Evolutionary conservation across 2,113 vertebrate species (phyloP).

Genomic region (Hemibagrus wyckioides): DNA sequence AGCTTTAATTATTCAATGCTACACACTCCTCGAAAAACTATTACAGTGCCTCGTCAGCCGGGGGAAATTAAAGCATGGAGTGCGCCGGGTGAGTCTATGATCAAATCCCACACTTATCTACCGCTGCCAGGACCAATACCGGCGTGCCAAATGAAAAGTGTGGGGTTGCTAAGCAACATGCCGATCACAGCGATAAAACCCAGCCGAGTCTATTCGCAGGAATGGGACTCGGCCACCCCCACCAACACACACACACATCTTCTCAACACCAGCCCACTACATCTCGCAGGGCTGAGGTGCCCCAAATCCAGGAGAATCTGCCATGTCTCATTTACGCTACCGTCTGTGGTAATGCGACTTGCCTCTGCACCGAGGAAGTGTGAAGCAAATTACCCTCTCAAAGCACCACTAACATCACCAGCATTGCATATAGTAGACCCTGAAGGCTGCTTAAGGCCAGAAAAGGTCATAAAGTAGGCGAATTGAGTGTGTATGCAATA

Average conservation of each 20-base stretch:
- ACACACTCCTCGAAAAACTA: constrained; percentile 46
- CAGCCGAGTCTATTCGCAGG: constrained; percentile 45
- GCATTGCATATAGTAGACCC: not conserved
- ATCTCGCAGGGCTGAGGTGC: not conserved
- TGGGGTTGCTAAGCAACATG: constrained; percentile 58
- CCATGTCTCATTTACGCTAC: constrained; percentile 15
- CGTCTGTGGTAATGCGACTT: constrained; percentile 5
- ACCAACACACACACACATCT: constrained; percentile 28
- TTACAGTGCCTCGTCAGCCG: constrained; percentile 39
- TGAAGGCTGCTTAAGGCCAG: not conserved
- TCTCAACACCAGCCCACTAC: constrained; percentile 7
- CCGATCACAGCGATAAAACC: constrained; percentile 53
- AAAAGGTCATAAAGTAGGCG: not conserved
- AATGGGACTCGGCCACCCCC: constrained; percentile 25
- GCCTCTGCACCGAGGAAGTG: not conserved
- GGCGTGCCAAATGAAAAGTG: constrained; percentile 54
- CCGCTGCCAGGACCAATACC: constrained; percentile 50
- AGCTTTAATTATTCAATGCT: constrained; percentile 46
- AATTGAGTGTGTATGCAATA: not conserved
- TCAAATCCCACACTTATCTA: constrained; percentile 56
- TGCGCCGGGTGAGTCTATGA: constrained; percentile 47
- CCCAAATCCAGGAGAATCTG: constrained; percentile 14
- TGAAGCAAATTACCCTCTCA: constrained; percentile 11
- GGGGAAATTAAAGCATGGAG: constrained; percentile 51
- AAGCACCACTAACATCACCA: not conserved